These are phyloP conservation scores for Helicolenus hilgendorfi DNA, from an alignment of 2,797 vertebrate species.

Conservation along the genomic window DNA sequence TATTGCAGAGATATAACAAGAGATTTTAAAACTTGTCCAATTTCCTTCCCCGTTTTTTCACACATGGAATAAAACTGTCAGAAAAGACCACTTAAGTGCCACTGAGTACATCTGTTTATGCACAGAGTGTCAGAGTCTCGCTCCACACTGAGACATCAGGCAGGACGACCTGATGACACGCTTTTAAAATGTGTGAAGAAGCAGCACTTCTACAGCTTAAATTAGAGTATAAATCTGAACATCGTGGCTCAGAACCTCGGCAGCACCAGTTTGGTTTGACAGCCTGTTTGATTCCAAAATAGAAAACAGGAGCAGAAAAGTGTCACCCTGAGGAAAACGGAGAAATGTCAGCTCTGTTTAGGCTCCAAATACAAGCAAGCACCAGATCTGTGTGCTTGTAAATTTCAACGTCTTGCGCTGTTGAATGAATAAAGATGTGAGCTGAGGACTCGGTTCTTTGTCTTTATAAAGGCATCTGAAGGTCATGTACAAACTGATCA, in stretches of 20 bases:
- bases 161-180: not conserved
- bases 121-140: not conserved
- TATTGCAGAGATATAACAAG: not conserved
- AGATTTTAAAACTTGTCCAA: not conserved
- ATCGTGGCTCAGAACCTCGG: not conserved
- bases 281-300: not conserved
- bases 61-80: not conserved
- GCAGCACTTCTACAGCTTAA: not conserved
- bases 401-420: not conserved
- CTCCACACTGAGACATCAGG: not conserved
- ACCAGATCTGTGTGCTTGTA: not conserved
- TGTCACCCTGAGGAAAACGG: slow-evolving; percentile 24
- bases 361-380: slow-evolving; percentile 7
- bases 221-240: not conserved
- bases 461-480: not conserved
- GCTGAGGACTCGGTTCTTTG: not conserved
- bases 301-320: slow-evolving; percentile 14
- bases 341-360: slow-evolving; percentile 32
- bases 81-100: not conserved
- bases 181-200: not conserved
- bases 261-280: not conserved
- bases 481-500: not conserved
- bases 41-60: not conserved
- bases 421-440: slow-evolving; percentile 1
- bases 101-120: not conserved